A percentile compares a stretch with the other conserved stretches of the same genome.
These are phyloP conservation scores for Harmothoe impar DNA, from an alignment of 2,888 invertebrate genomes.

Conservation along the genomic window DNA sequence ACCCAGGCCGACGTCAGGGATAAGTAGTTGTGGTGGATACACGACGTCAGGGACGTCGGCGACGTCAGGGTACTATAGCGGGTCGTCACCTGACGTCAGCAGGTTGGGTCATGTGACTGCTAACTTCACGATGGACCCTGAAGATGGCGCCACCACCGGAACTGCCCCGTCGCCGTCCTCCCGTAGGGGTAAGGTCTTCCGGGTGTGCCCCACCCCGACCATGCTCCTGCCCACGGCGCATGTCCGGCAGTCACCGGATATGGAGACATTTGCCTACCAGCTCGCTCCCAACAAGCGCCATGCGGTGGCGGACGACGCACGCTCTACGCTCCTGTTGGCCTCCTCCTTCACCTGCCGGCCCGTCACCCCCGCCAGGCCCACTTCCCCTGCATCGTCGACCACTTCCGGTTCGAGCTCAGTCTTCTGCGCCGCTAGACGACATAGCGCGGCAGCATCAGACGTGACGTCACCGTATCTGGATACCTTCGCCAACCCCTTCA, in stretches of 20 bases:
- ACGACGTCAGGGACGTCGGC: background rate
- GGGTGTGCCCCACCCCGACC: conserved; percentile 11
- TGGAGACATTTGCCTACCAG: background rate
- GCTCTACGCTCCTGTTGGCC: conserved; percentile 3
- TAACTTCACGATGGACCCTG: conserved; percentile 1
- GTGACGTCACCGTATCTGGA: conserved; percentile 24
- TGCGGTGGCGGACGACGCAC: background rate
- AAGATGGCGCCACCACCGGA: background rate
- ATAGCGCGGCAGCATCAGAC: background rate
- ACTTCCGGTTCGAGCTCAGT: background rate
- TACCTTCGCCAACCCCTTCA: conserved; percentile 1
- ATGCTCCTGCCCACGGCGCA: conserved; percentile 46
- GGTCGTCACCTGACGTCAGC: background rate
- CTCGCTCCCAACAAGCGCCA: background rate
- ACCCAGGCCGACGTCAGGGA: background rate
- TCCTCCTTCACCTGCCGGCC: background rate
- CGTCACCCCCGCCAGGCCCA: background rate
- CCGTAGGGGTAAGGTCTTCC: background rate
- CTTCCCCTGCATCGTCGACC: background rate
- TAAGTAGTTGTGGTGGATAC: background rate
- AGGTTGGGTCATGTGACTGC: background rate
- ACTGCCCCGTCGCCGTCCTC: background rate
- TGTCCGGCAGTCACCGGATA: background rate
- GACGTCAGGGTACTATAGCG: background rate
- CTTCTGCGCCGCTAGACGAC: background rate